phyloP scores from a whole-genome alignment of 2,797 vertebrate species.

The Enteromius trimaculatus region DNA sequence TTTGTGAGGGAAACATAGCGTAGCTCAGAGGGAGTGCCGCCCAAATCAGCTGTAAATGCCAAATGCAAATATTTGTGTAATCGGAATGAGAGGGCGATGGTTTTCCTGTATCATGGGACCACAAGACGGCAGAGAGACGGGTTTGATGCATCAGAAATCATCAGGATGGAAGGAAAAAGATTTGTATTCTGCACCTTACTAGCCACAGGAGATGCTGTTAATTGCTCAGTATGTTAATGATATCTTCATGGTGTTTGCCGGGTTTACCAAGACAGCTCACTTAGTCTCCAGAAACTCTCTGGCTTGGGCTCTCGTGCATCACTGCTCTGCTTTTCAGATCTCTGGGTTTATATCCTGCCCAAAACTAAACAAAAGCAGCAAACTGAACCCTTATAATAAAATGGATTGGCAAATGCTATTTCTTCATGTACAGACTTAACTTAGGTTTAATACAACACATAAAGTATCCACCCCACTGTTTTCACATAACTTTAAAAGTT shows the following conservation, averaged over 20 bases:
- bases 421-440: neutral
- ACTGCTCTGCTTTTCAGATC: neutral
- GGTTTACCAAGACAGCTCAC: slow-evolving; percentile 41
- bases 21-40: slow-evolving; percentile 15
- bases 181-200: slow-evolving; percentile 45
- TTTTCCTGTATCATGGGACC: slow-evolving; percentile 21
- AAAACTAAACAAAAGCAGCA: neutral
- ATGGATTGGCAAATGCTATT: neutral
- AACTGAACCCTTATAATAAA: neutral
- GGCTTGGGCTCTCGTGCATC: neutral
- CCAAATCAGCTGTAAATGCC: slow-evolving; percentile 59
- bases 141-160: slow-evolving; percentile 35
- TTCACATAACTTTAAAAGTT: neutral
- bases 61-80: slow-evolving; percentile 60
- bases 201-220: slow-evolving; percentile 56
- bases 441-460: neutral
- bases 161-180: slow-evolving; percentile 34
- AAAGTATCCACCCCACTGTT: neutral
- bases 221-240: slow-evolving; percentile 60
- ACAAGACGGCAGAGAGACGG: slow-evolving; percentile 6
- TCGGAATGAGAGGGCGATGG: slow-evolving; percentile 31
- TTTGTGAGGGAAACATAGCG: slow-evolving; percentile 34
- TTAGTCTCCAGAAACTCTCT: slow-evolving; percentile 36
- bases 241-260: slow-evolving; percentile 27
- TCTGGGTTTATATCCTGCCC: neutral